Evolutionary conservation across 2,888 invertebrate genomes (phyloP), one percentile per base, ranked within the genome.

Genomic region (Lepidochitona cinerea): DNA sequence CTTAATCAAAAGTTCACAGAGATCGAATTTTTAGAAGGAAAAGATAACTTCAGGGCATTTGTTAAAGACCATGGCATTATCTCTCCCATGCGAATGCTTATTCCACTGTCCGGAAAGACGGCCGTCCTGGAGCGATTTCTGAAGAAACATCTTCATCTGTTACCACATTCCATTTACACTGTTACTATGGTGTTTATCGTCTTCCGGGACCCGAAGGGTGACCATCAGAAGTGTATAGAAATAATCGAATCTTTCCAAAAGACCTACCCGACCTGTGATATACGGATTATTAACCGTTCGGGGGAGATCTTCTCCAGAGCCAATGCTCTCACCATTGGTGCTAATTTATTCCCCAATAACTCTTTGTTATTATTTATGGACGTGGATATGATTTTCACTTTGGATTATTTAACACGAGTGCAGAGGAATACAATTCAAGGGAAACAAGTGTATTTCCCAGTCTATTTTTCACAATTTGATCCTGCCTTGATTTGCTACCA

Each of bases 391-490:
- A 93, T 95, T 83, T 96, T 98, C 88, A 94, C 93, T 77, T 91
- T 92, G 37, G 93, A 93, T 76, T 94, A 95, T 26, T 92, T 99
- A 32, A 92, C 94, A 73, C 92, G 97, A 77, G 94, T 90, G 59
- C 83, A 86, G 14, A 74, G 81, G 52, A 90, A 90, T 76, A 89
- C 90, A 6, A 82, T 90, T n/a, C 78, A 79, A 29, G 84, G 85
- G 26, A 77, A 82, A 14, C 90, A 90, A 81, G 94, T 96, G 0
- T 98, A 97, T 91, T 96, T 96, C 89, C 98, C 98, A 0, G 95
- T 98, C 80, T 97, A 98, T 67, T 98, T 96, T 91, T 97, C 97
- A 91, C 95, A 97, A 88, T 99, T 95, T 89, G 95, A 96, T 89
- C 95, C 95, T 0, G 93, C 92, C 70, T 92, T 94, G n/a, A 52